phyloP scores from a whole-genome alignment of 1,140 invertebrate species.

The Hyposmocoma kahamanoa region DNA sequence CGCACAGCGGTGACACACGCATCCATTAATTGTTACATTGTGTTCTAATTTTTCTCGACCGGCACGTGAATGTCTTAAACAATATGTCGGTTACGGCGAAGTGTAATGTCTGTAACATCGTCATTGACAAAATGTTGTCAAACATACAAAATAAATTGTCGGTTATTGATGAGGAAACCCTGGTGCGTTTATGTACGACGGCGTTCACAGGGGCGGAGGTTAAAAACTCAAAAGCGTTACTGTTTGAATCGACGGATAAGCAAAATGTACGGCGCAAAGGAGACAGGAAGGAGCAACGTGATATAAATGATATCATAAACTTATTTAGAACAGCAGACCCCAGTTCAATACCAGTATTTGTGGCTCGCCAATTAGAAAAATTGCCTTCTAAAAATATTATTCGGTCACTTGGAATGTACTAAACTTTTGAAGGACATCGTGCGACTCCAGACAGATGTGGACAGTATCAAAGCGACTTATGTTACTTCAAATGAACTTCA shows the following conservation, averaged over 20 bases:
- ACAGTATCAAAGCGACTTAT: neutral
- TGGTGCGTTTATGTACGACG: conserved; percentile 16
- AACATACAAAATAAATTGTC: conserved; percentile 21
- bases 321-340: conserved; percentile 10
- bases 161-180: conserved; percentile 15
- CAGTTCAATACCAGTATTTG: conserved; percentile 8
- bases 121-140: conserved; percentile 11
- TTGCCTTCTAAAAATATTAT: conserved; percentile 4
- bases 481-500: neutral
- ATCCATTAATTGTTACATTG: too few relatives aligned
- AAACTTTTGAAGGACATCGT: conserved; percentile 9
- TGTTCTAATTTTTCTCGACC: too few relatives aligned
- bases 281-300: conserved; percentile 12
- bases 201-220: conserved; percentile 15
- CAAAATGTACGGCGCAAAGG: conserved; percentile 10
- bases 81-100: neutral
- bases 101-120: neutral
- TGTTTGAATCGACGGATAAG: conserved; percentile 9
- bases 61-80: too few relatives aligned
- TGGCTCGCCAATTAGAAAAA: conserved; percentile 9
- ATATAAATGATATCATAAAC: conserved; percentile 12
- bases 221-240: conserved; percentile 13
- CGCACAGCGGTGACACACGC: too few relatives aligned
- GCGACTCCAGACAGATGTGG: neutral
- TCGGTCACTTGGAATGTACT: conserved; percentile 13